These are phyloP conservation scores for Phania funesta DNA, from an alignment of 2,888 invertebrate genomes.

Conservation along the genomic window DNA sequence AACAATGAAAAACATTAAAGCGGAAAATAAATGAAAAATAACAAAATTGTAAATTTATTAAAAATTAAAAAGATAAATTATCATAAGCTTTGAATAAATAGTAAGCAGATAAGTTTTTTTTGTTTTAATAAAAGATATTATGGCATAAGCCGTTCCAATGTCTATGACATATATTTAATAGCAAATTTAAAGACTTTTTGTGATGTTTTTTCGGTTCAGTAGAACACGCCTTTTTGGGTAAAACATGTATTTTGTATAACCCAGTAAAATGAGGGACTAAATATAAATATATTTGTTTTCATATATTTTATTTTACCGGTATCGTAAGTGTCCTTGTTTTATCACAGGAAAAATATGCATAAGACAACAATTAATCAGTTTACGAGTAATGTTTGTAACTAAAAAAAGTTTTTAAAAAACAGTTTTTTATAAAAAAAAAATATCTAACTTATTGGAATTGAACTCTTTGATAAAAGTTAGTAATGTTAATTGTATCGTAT, in stretches of 20 bases:
- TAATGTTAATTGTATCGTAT: no score
- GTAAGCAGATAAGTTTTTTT: not conserved
- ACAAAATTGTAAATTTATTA: not conserved
- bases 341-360: not conserved
- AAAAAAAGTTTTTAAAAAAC: no score
- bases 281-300: no score
- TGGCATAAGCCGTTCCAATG: not conserved
- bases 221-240: conserved; percentile 25
- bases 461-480: no score
- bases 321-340: not conserved
- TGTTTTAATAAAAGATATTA: not conserved
- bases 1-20: conserved; percentile 52
- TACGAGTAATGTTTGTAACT: no score
- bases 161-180: not conserved
- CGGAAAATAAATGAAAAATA: conserved; percentile 40
- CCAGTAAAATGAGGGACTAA: not conserved
- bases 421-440: no score
- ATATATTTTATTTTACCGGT: not conserved
- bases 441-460: no score
- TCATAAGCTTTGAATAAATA: not conserved
- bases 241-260: conserved; percentile 10
- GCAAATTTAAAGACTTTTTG: not conserved
- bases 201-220: not conserved
- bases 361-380: not conserved
- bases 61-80: not conserved